Evolutionary conservation across 37 sponge, comb jelly and placozoan genomes (phyloP), one percentile per base, ranked within the genome.

Genomic region (Lycopodina hypogea): DNA sequence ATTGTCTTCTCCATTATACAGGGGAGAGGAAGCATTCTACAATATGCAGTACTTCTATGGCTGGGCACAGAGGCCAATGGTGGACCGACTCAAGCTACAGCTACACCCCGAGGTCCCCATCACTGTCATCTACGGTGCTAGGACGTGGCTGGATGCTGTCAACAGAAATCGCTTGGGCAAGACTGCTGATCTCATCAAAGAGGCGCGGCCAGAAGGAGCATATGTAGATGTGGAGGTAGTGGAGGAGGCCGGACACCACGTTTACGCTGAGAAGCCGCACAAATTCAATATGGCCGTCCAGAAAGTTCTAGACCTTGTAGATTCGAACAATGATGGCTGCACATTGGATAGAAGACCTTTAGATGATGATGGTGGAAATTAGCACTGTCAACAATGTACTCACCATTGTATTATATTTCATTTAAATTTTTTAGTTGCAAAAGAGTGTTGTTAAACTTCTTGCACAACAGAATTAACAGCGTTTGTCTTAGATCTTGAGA

Each of bases 251-350:
- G 83, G 94, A 8, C 37, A 39, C 65, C 80, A 79, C 42, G 86
- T 98, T 30, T 90, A 98, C 76, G 96, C 96, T 14, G 92, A 98
- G 72, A 50, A 81, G 34, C 89, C 92, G 19, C 76, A 78, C n/a
- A 65, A 72, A 36, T 96, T 96, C 81, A 96, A 96, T 57, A 66
- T 75, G 28, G 69, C 73, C 23, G 67, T 86, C 1, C 37, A 45
- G 14, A 51, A 74, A 11, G 56, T 83, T 12, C 69, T 76, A 41
- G 35, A 72, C 3, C 12, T 88, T 17, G 83, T 82, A 38, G 88
- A 82, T 26, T 17, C 52, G 34, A 35, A 28, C 1, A 23, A 60
- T 35, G 76, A 76, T 37, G 21, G 57, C 3, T 48, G 29, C 50
- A 71, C n/a, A n/a, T n/a, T n/a, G n/a, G n/a, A n/a, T n/a, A n/a